These are phyloP conservation scores for Augiades crinisus DNA, from an alignment of 2,888 invertebrate genomes.

Conservation along the genomic window DNA sequence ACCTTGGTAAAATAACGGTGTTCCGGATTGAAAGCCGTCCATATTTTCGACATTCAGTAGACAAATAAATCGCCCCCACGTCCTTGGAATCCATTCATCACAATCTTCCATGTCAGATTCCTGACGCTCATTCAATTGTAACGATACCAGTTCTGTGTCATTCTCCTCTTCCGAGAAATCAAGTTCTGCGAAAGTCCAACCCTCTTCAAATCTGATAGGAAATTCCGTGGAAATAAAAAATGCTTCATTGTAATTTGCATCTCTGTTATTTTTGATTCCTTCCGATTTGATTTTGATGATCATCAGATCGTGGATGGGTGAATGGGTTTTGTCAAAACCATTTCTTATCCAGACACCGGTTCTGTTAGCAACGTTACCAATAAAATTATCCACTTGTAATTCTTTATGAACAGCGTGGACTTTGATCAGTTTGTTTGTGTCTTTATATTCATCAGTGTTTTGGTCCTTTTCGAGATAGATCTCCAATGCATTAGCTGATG, in stretches of 20 bases:
- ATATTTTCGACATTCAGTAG: conserved; percentile 26
- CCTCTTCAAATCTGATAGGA: too few species aligned
- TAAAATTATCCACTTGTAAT: conserved; percentile 5
- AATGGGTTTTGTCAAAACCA: conserved; percentile 25
- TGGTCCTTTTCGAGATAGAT: conserved; percentile 1
- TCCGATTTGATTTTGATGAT: conserved; percentile 18
- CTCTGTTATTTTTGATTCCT: background rate
- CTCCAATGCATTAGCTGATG: conserved; percentile 29
- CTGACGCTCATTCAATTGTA: conserved; percentile 16
- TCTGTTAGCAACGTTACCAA: conserved; percentile 19
- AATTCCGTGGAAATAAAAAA: background rate
- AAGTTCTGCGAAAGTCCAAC: conserved; percentile 30
- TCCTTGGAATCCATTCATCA: conserved; percentile 31
- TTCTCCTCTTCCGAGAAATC: conserved; percentile 27
- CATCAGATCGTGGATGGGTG: conserved; percentile 27
- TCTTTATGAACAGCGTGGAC: conserved; percentile 12
- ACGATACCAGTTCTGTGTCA: conserved; percentile 14
- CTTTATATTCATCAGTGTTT: background rate
- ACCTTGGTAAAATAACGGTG: conserved; percentile 25
- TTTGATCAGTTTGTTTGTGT: conserved; percentile 3
- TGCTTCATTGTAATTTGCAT: background rate
- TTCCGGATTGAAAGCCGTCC: conserved; percentile 23
- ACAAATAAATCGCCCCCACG: conserved; percentile 33
- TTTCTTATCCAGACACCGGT: conserved; percentile 25
- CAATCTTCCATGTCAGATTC: conserved; percentile 25